Conservation (phyloP, 2,113 vertebrate genomes). For the Vidua macroura region DNA sequence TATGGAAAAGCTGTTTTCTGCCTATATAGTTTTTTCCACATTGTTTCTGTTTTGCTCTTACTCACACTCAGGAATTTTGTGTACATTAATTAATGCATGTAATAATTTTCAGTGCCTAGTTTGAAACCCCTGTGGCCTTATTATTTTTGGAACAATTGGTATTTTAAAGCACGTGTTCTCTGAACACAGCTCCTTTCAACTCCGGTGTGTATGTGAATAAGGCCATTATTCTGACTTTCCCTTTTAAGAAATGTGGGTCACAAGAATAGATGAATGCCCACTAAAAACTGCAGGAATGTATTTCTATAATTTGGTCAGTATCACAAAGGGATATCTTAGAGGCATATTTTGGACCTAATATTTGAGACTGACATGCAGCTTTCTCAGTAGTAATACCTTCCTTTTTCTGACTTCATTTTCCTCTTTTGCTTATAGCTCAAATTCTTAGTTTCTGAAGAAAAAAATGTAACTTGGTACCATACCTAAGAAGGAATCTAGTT, state of each 20-base stretch:
- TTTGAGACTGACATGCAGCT: background rate
- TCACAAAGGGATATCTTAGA: background rate
- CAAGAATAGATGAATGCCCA: background rate
- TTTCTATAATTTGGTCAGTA: background rate
- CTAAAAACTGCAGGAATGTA: background rate
- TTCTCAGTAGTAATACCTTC: background rate
- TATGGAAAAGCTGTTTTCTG: background rate
- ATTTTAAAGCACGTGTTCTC: background rate
- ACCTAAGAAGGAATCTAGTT: background rate
- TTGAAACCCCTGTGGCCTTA: constrained; percentile 14
- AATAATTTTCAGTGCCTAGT: background rate
- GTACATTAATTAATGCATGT: background rate
- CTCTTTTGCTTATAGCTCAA: background rate
- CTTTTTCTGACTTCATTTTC: background rate
- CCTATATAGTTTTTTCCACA: background rate
- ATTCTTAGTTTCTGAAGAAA: background rate
- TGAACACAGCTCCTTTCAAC: background rate
- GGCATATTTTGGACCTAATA: background rate
- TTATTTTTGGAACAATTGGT: constrained; percentile 7
- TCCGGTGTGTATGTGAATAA: background rate
- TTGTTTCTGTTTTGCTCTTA: background rate
- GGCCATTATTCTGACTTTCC: background rate
- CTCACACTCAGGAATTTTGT: background rate
- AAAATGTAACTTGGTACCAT: background rate
- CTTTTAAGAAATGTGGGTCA: background rate